A percentile compares a stretch with the other conserved stretches of the same genome.
These are phyloP conservation scores for Drosophila mercatorum DNA, from an alignment of 2,888 invertebrate species.

Conservation along the genomic window DNA sequence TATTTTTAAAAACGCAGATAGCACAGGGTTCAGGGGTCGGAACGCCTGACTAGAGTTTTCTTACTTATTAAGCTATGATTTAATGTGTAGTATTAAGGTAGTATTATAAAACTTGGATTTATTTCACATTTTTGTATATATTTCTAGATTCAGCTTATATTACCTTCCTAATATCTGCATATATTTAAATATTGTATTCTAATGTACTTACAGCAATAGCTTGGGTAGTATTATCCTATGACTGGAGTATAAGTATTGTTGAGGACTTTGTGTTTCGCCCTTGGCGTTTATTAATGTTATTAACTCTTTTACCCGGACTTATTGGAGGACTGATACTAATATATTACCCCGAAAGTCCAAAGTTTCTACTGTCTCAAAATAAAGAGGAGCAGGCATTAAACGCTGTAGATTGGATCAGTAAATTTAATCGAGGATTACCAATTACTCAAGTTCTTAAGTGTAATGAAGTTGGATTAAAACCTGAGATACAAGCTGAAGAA, in stretches of 20 bases:
- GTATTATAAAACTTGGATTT: too few relatives aligned
- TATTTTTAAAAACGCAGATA: too few relatives aligned
- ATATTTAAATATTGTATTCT: background rate
- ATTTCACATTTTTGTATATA: too few relatives aligned
- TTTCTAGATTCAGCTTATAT: too few relatives aligned
- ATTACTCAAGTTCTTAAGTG: constrained; percentile 58
- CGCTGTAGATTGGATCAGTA: constrained; percentile 77
- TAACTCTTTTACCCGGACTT: constrained; percentile 73
- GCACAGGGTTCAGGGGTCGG: too few relatives aligned
- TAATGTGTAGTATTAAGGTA: too few relatives aligned
- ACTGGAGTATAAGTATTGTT: constrained; percentile 72
- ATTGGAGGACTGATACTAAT: constrained; percentile 69
- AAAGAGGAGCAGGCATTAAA: constrained; percentile 58
- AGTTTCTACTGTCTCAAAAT: constrained; percentile 71
- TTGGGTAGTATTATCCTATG: constrained; percentile 73
- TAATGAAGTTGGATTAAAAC: constrained; percentile 55
- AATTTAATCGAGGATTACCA: constrained; percentile 64
- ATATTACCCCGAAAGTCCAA: constrained; percentile 77
- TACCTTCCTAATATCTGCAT: background rate
- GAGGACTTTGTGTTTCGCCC: constrained; percentile 74
- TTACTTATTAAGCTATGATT: too few relatives aligned
- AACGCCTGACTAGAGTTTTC: too few relatives aligned
- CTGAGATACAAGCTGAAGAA: constrained; percentile 63
- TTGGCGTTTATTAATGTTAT: constrained; percentile 76
- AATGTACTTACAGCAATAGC: constrained; percentile 60